Evolutionary conservation across 2,888 invertebrate species (phyloP).

Genomic region (Lamproptera curius): DNA sequence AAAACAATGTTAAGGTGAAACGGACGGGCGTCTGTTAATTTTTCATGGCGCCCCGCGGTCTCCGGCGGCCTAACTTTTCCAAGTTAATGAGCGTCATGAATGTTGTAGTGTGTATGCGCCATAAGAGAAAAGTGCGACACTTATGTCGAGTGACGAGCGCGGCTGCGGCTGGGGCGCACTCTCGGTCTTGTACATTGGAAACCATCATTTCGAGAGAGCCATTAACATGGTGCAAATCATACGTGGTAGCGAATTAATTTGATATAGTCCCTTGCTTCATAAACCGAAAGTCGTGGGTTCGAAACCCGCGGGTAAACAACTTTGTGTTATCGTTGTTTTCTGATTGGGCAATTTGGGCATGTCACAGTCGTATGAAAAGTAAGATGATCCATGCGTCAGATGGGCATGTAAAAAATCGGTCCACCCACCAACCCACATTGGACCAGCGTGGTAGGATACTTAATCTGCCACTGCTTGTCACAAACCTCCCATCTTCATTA

Average conservation of each 20-base stretch:
- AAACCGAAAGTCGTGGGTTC: no score
- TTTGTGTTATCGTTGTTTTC: no score
- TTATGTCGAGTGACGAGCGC: slow-evolving; percentile 1
- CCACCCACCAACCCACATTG: no score
- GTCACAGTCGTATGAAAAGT: no score
- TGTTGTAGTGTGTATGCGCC: slow-evolving; percentile 7
- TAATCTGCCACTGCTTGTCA: no score
- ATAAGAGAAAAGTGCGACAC: slow-evolving; percentile 4
- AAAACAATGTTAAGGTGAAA: slow-evolving; percentile 2
- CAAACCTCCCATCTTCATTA: no score
- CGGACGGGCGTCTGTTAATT: slow-evolving; percentile 3
- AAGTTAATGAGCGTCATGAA: slow-evolving; percentile 12
- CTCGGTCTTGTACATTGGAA: slow-evolving; percentile 27
- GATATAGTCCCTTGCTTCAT: no score
- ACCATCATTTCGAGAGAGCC: slow-evolving; percentile 28
- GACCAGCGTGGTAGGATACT: no score
- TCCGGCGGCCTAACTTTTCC: slow-evolving; percentile 2
- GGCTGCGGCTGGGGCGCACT: slow-evolving; percentile 18
- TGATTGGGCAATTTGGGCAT: no score
- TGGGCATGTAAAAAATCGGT: no score
- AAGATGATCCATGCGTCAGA: no score
- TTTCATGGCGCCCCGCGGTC: slow-evolving; percentile 1
- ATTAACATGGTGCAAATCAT: slow-evolving; percentile 18
- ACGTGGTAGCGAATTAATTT: slow-evolving; percentile 12
- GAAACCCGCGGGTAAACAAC: no score